phyloP scores from a whole-genome alignment of 2,797 vertebrate genomes.

The Hipposideros larvatus region DNA sequence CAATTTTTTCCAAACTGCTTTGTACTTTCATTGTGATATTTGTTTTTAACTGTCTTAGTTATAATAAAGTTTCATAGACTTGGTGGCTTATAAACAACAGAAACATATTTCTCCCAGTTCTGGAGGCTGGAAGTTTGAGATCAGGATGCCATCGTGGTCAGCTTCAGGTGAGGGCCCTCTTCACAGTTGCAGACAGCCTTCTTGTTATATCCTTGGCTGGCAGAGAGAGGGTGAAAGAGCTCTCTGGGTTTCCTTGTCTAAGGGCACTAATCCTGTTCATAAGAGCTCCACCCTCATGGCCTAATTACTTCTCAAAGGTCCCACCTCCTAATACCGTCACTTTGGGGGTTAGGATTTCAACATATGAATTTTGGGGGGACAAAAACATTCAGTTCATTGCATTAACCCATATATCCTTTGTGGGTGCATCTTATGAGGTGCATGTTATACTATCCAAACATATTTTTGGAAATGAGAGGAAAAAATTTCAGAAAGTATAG shows the following conservation, averaged over 20 bases:
- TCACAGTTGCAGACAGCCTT: not conserved
- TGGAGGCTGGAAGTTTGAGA: not conserved
- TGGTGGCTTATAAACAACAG: not conserved
- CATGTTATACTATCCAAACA: not conserved
- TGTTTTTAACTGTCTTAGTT: slow-evolving; percentile 17
- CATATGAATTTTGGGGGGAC: not conserved
- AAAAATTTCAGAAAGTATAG: not conserved
- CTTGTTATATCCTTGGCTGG: not conserved
- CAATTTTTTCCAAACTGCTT: not conserved
- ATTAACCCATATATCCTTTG: not conserved
- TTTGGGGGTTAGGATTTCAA: not conserved
- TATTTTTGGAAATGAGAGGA: slow-evolving; percentile 42
- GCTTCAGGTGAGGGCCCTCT: not conserved
- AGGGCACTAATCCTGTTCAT: not conserved
- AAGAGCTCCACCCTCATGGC: not conserved
- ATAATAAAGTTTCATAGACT: not conserved
- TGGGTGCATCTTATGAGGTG: not conserved
- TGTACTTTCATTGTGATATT: slow-evolving; percentile 16
- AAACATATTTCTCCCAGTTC: not conserved
- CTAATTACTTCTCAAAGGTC: not conserved
- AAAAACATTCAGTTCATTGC: not conserved
- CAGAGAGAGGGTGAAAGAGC: not conserved
- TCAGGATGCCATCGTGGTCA: not conserved
- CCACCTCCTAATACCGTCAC: not conserved
- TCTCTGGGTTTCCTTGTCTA: not conserved